These are phyloP conservation scores for Drosophila gunungcola DNA, from an alignment of 1,140 invertebrate genomes.

Conservation along the genomic window DNA sequence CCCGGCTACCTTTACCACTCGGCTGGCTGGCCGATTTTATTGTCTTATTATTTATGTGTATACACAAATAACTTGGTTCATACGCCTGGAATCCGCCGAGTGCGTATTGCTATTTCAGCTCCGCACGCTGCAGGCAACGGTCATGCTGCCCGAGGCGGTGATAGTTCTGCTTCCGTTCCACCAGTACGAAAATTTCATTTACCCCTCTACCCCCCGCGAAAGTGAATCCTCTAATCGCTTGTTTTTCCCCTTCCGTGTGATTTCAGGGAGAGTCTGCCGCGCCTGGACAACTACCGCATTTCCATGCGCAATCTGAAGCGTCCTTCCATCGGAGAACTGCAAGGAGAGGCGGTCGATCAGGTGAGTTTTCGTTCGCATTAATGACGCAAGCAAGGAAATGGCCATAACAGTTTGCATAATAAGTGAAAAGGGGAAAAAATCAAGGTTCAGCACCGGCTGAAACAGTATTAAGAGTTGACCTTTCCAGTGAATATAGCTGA, in stretches of 20 bases:
- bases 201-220: not conserved
- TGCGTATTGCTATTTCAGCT: slow-evolving; percentile 49
- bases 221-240: slow-evolving; percentile 16
- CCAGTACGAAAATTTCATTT: slow-evolving; percentile 47
- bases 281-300: slow-evolving; percentile 96
- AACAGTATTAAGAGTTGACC: no score
- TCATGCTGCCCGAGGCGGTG: slow-evolving; percentile 71
- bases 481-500: no score
- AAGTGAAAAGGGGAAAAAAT: not conserved
- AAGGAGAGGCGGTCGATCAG: slow-evolving; percentile 86
- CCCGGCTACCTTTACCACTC: slow-evolving; percentile 57
- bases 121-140: slow-evolving; percentile 56
- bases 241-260: slow-evolving; percentile 14
- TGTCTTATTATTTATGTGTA: slow-evolving; percentile 52
- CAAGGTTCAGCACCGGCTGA: not conserved
- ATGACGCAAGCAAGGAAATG: not conserved
- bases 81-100: slow-evolving; percentile 38
- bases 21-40: slow-evolving; percentile 34
- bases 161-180: slow-evolving; percentile 63
- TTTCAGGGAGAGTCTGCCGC: slow-evolving; percentile 87
- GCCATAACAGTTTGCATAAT: slow-evolving; percentile 29
- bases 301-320: slow-evolving; percentile 89
- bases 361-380: slow-evolving; percentile 48
- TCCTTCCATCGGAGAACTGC: slow-evolving; percentile 90
- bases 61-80: slow-evolving; percentile 41